A percentile compares a stretch with the other conserved stretches of the same genome.
phyloP scores from a whole-genome alignment of 2,797 vertebrate genomes.

The Paguma larvata region DNA sequence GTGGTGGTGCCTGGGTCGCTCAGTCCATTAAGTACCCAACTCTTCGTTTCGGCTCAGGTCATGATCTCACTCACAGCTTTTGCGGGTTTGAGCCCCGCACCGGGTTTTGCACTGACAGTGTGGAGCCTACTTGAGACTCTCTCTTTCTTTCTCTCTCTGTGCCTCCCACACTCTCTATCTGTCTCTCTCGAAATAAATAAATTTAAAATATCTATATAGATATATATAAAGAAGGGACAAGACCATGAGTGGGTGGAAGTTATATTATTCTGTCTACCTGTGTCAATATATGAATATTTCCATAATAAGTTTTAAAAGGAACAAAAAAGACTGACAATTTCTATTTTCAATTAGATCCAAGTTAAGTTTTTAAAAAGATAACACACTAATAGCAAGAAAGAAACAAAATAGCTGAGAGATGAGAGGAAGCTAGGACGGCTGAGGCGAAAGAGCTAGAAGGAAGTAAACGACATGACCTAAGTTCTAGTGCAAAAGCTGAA shows the following conservation, averaged over 20 bases:
- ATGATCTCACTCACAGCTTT: no score
- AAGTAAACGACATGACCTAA: neutral
- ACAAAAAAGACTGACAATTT: neutral
- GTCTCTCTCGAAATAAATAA: no score
- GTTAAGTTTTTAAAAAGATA: neutral
- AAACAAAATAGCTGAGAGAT: neutral
- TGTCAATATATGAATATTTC: neutral
- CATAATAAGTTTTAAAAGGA: neutral
- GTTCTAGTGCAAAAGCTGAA: neutral
- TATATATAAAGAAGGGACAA: neutral
- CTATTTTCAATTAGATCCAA: slow-evolving; percentile 17
- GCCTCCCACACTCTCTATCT: no score
- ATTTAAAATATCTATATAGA: no score
- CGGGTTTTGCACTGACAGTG: no score
- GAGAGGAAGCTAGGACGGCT: neutral
- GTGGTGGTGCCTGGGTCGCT: no score
- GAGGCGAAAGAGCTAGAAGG: neutral
- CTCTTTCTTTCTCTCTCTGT: no score
- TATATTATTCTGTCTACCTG: neutral
- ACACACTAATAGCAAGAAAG: neutral
- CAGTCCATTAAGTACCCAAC: no score
- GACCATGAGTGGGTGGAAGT: neutral
- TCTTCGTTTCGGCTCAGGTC: no score
- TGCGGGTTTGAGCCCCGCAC: no score
- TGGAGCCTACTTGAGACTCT: no score